Conservation (phyloP, 2,113 vertebrate species). For the Delphinus delphis region DNA sequence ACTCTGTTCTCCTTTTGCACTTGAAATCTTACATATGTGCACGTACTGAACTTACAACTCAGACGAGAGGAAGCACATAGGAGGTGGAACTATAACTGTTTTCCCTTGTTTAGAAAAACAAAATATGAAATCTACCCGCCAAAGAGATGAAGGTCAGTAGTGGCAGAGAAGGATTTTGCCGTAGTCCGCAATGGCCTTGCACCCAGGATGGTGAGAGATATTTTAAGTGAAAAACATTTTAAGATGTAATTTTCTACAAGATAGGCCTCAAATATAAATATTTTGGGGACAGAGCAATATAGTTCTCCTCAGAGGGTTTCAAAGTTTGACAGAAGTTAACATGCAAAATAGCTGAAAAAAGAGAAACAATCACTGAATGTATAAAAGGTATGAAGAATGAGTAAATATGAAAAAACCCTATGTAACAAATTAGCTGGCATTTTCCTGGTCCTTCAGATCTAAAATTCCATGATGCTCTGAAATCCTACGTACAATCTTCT, state of each 20-base stretch:
- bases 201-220: background rate
- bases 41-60: constrained; percentile 50
- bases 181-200: background rate
- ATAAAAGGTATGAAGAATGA: background rate
- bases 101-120: constrained; percentile 74
- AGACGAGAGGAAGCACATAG: constrained; percentile 41
- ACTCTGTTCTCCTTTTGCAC: constrained; percentile 69
- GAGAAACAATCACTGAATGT: background rate
- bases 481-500: background rate
- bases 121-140: constrained; percentile 32
- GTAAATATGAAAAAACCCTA: background rate
- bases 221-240: constrained; percentile 7
- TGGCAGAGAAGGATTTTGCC: background rate
- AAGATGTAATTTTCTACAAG: background rate
- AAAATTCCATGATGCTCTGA: background rate
- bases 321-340: constrained; percentile 56
- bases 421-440: background rate
- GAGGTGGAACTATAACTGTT: constrained; percentile 69
- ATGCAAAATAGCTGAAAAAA: background rate
- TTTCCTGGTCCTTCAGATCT: background rate
- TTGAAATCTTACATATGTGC: constrained; percentile 76
- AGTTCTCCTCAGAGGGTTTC: constrained; percentile 34
- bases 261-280: constrained; percentile 44
- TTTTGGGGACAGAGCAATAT: constrained; percentile 48
- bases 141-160: constrained; percentile 32